These are phyloP conservation scores for Augochlorella aurata DNA, from an alignment of 2,888 invertebrate species.

Conservation along the genomic window DNA sequence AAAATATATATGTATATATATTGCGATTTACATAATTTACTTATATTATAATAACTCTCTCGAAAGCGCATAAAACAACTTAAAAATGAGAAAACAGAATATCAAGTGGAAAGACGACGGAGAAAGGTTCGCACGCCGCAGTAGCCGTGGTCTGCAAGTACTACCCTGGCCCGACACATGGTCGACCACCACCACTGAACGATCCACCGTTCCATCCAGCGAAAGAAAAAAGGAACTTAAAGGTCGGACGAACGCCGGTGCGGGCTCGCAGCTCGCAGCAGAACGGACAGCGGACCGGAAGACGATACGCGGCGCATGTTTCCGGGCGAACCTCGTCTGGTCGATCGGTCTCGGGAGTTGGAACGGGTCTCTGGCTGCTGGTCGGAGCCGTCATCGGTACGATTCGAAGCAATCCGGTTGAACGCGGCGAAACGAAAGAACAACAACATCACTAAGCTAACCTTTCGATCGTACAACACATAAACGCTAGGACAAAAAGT, in stretches of 20 bases:
- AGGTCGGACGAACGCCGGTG: constrained; percentile 23
- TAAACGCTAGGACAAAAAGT: neutral
- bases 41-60: constrained; percentile 48
- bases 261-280: constrained; percentile 15
- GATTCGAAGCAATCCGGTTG: neutral
- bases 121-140: constrained; percentile 19
- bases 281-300: neutral
- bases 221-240: constrained; percentile 39
- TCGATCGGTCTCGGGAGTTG: constrained; percentile 18
- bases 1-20: constrained; percentile 40
- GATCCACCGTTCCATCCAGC: constrained; percentile 6
- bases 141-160: neutral
- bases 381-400: constrained; percentile 21
- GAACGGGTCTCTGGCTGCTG: neutral
- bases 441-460: neutral
- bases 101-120: constrained; percentile 33
- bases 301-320: neutral
- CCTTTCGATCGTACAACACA: neutral
- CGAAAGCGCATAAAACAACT: constrained; percentile 42
- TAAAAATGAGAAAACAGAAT: constrained; percentile 42
- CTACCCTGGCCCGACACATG: constrained; percentile 36
- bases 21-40: constrained; percentile 52
- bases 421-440: neutral
- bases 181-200: constrained; percentile 37
- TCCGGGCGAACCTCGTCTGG: neutral